Base-by-base conservation (phyloP, 1,140 invertebrate species). In the Drosophila nigrodunni region DNA sequence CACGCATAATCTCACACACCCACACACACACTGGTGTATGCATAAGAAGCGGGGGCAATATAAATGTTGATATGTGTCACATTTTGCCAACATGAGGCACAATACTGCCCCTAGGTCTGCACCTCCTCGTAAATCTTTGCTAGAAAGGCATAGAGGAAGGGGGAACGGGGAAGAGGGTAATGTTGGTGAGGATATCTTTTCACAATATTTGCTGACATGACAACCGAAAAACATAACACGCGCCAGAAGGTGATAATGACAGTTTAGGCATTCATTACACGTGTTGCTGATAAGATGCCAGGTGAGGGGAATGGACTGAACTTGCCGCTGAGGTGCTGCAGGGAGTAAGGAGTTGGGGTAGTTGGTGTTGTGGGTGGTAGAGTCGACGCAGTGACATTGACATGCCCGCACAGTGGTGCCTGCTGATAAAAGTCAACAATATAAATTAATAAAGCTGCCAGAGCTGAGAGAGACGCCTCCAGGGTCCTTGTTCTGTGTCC, bases 241-340 rank as follows among this genome's bases (percentile, higher is more conserved):
- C 76, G 64, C 64, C 72, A 61, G 73, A 74, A 90, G 88, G 88
- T 90, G 88, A 90, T 90, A 87, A 90, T 90, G 88, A 81, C 80
- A 90, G 82, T 90, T 90, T 87, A 87, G 87, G 88, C 87, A 90
- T 87, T 83, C 88, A 90, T 90, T 90, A 90, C 88, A 90, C 88
- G 88, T 90, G 88, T 90, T 90, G 82, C 87, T 87, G 87, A 90
- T 90, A 90, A 82, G 76, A 61, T 65, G 55, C 21, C 65, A 74
- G 66, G 66, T 74, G 25, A 5, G n/a, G n/a, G 18, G 25, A 9
- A 9, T 30, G 47, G 8, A 54, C 2, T 30, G 41, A 2, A 1
- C 8, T 34, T 18, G 41, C 1, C 13, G 34, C 68, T 11, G 58
- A 59, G 43, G 43, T 11, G 39, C 39, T 41, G 7, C 15, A 25